Base-by-base conservation (phyloP, 2,888 invertebrate species). In the Neelides folsomi region DNA sequence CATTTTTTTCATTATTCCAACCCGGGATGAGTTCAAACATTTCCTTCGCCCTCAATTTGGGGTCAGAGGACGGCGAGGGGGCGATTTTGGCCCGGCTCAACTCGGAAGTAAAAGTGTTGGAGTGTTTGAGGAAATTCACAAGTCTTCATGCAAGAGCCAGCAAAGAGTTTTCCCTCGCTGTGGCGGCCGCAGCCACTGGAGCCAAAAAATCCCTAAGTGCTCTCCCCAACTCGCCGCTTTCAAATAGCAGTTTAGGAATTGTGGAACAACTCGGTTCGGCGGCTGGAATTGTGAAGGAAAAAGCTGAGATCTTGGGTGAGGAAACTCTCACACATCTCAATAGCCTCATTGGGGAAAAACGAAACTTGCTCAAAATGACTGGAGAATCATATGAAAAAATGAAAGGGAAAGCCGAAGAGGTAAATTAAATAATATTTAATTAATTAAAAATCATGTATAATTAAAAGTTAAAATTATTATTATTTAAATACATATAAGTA, bases 231-330 rank as follows among this genome's bases (percentile, higher is more conserved):
- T 83, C 83, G 65, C 83, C 83, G 67, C 73, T 83, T 55, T 76
- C 78, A 65, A 27, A 27, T 27, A 27, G 4, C 4, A 27, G 27
- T 27, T 27, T 27, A 7, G 82, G 82, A 55, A 58, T 90, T 72
- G 83, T 92, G 71, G 86, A 88, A 66, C 89, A 92, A 67, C 79
- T 92, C 71, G 92, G 93, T 69, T 83, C 80, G 66, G 82, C 86
- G 51, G 84, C 86, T 18, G 82, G 82, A 63, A 75, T 85, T 61
- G 81, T 94, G 55, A 82, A 80, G 67, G 79, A 82, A 56, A 92
- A 89, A 69, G 86, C 89, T 1, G 92, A 93, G 69, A 79, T 81
- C 19, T 75, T 94, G 63, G 87, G 88, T 68, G 80, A 79, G 27
- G 79, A 83, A 57, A 86, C 88, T 10, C 71, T 87, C 51, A 90